phyloP scores from a whole-genome alignment of 1,140 invertebrate species.

The Calycopis cecrops region DNA sequence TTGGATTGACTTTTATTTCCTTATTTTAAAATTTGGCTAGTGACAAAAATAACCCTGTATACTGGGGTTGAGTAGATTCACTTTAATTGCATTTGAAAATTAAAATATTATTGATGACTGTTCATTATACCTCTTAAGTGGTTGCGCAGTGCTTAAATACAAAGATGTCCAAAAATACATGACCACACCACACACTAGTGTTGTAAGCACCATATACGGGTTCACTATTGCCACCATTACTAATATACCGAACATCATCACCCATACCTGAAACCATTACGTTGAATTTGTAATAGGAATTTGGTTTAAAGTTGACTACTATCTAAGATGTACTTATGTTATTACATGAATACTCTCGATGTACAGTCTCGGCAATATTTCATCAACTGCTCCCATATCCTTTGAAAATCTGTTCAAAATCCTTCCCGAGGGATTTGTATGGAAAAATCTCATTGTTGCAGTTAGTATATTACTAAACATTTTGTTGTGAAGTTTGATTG shows the following conservation, averaged over 20 bases:
- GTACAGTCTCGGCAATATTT: slow-evolving; percentile 84
- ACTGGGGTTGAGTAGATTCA: too few species aligned
- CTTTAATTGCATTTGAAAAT: too few species aligned
- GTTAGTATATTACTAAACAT: slow-evolving; percentile 90
- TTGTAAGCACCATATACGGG: slow-evolving; percentile 82
- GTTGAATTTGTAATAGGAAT: too few species aligned
- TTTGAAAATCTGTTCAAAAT: slow-evolving; percentile 92
- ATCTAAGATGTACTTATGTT: too few species aligned
- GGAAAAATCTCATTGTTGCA: slow-evolving; percentile 92
- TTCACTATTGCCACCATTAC: slow-evolving; percentile 83
- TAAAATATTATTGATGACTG: not conserved
- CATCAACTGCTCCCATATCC: slow-evolving; percentile 90
- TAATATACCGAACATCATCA: slow-evolving; percentile 75
- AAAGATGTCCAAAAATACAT: slow-evolving; percentile 83
- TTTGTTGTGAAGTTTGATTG: slow-evolving; percentile 85
- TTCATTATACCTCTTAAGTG: slow-evolving; percentile 78
- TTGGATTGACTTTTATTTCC: too few species aligned
- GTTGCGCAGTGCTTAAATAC: slow-evolving; percentile 86
- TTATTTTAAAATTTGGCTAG: too few species aligned
- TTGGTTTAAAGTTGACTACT: too few species aligned
- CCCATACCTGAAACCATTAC: slow-evolving; percentile 74
- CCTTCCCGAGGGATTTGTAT: slow-evolving; percentile 86
- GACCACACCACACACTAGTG: slow-evolving; percentile 78
- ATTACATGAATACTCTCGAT: slow-evolving; percentile 82
- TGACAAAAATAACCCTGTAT: too few species aligned